Evolutionary conservation across 2,797 vertebrate species (phyloP), one percentile per base, ranked within the genome.

Genomic region (Bradypodion ventrale): DNA sequence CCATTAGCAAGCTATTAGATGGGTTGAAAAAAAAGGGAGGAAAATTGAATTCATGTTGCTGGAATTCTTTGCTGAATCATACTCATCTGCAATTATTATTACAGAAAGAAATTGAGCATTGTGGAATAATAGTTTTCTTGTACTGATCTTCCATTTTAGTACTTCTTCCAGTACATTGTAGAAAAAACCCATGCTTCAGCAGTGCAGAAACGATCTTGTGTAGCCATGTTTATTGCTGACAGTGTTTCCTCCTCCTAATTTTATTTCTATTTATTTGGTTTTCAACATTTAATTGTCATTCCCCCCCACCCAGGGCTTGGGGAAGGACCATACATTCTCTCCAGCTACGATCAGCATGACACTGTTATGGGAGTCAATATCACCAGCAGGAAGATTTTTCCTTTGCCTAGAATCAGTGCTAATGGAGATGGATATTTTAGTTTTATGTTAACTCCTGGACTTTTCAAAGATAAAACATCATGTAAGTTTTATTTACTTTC

Each of bases 371-470:
- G 97, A 88, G 97, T 96, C 88, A 99, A 99, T 87, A 89, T 97
- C 85, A 98, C 96, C 87, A 99, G 96, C 87, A 97, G 96, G 90
- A 96, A 92, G 25, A 95, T 99, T 89, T 98, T 99, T 94, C 97
- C 98, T 82, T 93, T 99, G 83, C 93, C 96, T 83, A 97, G 95
- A 96, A 95, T 89, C 2, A 94, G 94, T 87, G 86, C 93, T 23
- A 94, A 95, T 16, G 93, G 95, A 79, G 96, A 96, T 79, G 90
- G 97, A 49, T 95, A 98, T 90, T 99, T 98, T 93, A 98, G 97
- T 95, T 98, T 99, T 94, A 99, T 99, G 99, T 95, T 99, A 92
- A 98, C 98, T 76, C 95, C 96, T 73, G 98, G 97, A 79, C 96
- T 99, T 93, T 97, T 97, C 92, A 98, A 97, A 94, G 97, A 98